phyloP scores from a whole-genome alignment of 2,888 invertebrate species.

The Malthinus seriepunctatus region DNA sequence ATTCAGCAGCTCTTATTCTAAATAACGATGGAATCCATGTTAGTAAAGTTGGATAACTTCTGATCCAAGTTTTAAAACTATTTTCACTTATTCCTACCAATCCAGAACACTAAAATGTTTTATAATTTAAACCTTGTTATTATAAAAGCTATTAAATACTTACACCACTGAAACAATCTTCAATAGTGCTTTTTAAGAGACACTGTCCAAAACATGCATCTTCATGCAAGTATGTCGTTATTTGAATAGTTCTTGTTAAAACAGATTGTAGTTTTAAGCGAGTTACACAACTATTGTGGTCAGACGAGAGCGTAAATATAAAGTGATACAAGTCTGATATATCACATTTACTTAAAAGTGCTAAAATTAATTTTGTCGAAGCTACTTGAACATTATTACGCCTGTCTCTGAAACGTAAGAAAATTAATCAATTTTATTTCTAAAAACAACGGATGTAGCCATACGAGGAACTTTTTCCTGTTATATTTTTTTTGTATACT shows the following conservation, averaged over 20 bases:
- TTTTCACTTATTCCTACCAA: conserved; percentile 70
- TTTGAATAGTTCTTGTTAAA: conserved; percentile 64
- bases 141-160: conserved; percentile 62
- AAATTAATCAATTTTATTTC: conserved; percentile 9
- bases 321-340: conserved; percentile 67
- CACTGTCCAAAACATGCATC: conserved; percentile 64
- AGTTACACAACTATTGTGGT: conserved; percentile 76
- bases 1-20: conserved; percentile 63
- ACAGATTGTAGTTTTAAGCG: conserved; percentile 65
- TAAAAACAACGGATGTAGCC: conserved; percentile 9
- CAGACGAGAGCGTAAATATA: conserved; percentile 71
- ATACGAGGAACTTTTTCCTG: too few species aligned
- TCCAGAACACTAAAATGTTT: conserved; percentile 67
- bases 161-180: conserved; percentile 75
- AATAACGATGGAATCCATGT: conserved; percentile 69
- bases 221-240: conserved; percentile 66
- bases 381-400: conserved; percentile 67
- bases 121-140: conserved; percentile 63
- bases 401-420: conserved; percentile 61
- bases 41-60: conserved; percentile 63
- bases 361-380: conserved; percentile 69
- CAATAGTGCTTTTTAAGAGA: conserved; percentile 67
- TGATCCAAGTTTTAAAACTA: conserved; percentile 72
- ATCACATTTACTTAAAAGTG: conserved; percentile 67
- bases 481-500: too few species aligned